Conservation (phyloP, 53 echinoderm and acorn worm species). For the Paracentrotus lividus region DNA sequence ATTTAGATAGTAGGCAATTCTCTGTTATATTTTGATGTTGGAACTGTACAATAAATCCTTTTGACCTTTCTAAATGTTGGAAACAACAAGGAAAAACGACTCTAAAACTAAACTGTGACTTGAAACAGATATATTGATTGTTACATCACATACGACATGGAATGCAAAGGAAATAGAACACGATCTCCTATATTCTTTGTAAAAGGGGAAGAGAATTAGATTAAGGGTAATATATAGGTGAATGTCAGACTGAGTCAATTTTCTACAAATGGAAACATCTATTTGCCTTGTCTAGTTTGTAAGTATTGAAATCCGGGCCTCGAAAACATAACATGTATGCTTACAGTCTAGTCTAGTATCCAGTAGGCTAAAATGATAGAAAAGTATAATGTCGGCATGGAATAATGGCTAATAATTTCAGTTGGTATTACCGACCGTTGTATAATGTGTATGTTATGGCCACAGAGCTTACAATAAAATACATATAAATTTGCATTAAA, state of each 20-base stretch:
- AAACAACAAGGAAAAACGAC: neutral
- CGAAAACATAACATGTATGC: neutral
- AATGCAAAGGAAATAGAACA: neutral
- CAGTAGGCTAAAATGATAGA: too few relatives aligned
- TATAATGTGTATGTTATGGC: too few relatives aligned
- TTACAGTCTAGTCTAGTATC: neutral
- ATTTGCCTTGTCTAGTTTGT: conserved; percentile 6
- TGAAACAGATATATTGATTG: neutral
- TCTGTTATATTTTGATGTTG: too few relatives aligned
- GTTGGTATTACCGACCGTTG: too few relatives aligned
- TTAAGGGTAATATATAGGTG: neutral
- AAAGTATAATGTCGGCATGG: too few relatives aligned
- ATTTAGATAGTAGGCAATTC: too few relatives aligned
- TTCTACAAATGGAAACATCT: conserved; percentile 12
- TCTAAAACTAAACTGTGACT: neutral
- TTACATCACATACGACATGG: neutral
- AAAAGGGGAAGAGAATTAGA: neutral
- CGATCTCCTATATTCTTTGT: neutral
- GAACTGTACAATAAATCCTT: too few relatives aligned
- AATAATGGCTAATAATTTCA: too few relatives aligned
- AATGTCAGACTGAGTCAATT: neutral
- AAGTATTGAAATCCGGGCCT: neutral
- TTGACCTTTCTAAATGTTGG: conserved; percentile 29
- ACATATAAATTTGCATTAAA: neutral
- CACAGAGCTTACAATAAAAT: too few relatives aligned